A percentile compares a stretch with the other conserved stretches of the same genome.
Conservation (phyloP, 2,888 invertebrate species). For the Euplagia quadripunctaria region DNA sequence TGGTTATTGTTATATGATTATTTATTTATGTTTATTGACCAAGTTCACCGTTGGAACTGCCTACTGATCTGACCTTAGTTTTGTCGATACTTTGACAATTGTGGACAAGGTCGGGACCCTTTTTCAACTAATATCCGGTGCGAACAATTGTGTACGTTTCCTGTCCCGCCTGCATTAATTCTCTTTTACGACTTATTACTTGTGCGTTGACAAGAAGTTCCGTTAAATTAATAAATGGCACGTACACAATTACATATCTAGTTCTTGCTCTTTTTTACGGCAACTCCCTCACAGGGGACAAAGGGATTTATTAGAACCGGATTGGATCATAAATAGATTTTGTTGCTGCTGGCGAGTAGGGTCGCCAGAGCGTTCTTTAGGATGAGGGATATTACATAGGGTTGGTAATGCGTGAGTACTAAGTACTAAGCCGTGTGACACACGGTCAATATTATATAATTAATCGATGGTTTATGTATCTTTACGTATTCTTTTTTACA, state of each 20-base stretch:
- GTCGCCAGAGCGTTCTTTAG: too few relatives aligned
- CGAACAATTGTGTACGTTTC: conserved; percentile 73
- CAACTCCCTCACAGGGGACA: neutral
- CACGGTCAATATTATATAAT: neutral
- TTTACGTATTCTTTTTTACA: too few relatives aligned
- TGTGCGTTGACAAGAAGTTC: conserved; percentile 66
- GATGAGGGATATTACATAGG: too few relatives aligned
- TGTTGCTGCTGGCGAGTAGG: too few relatives aligned
- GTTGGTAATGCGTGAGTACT: too few relatives aligned
- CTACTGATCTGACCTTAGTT: conserved; percentile 44
- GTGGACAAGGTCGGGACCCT: conserved; percentile 76
- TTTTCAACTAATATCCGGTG: conserved; percentile 76
- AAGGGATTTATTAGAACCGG: neutral
- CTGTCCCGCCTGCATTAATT: conserved; percentile 77
- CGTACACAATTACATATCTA: neutral
- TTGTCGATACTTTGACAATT: conserved; percentile 50
- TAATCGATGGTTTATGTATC: too few relatives aligned
- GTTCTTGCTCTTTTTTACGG: conserved; percentile 1
- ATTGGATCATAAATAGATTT: too few relatives aligned
- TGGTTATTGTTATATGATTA: conserved; percentile 14
- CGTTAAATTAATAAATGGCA: conserved; percentile 44
- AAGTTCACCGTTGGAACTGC: conserved; percentile 30
- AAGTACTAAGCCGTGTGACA: too few relatives aligned
- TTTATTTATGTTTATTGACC: conserved; percentile 22
- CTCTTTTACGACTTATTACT: conserved; percentile 75